Conservation (phyloP, 2,888 invertebrate genomes). For the Glyphotaelius pellucidus region DNA sequence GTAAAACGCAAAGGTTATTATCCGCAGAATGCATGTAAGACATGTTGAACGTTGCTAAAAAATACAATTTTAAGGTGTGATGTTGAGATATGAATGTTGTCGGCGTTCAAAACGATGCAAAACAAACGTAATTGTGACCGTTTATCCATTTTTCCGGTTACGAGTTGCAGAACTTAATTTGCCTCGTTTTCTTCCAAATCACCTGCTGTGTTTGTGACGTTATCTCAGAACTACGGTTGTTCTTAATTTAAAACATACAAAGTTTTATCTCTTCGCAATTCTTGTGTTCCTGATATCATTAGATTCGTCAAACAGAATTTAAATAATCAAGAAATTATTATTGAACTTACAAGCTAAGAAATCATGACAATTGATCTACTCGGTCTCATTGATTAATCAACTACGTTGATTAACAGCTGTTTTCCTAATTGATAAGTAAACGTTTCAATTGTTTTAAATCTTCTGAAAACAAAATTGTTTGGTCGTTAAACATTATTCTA, state of each 20-base stretch:
- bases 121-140: neutral
- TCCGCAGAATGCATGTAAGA: neutral
- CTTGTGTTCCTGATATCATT: neutral
- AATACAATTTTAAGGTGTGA: neutral
- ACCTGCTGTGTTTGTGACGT: neutral
- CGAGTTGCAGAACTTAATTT: neutral
- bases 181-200: neutral
- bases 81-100: constrained; percentile 2
- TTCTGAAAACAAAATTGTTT: too few relatives aligned
- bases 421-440: too few relatives aligned
- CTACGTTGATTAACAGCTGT: too few relatives aligned
- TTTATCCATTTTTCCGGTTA: constrained; percentile 2
- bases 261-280: neutral
- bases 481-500: too few relatives aligned
- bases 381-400: too few relatives aligned
- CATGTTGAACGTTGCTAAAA: neutral
- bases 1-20: neutral
- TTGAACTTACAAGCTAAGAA: neutral
- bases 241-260: neutral
- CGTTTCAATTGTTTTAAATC: too few relatives aligned
- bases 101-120: neutral
- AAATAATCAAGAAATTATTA: neutral
- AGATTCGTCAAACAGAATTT: neutral
- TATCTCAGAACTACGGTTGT: neutral
- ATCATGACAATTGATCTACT: too few relatives aligned